Evolutionary conservation across 2,888 invertebrate genomes (phyloP).

Genomic region (Phragmatobia fuliginosa): DNA sequence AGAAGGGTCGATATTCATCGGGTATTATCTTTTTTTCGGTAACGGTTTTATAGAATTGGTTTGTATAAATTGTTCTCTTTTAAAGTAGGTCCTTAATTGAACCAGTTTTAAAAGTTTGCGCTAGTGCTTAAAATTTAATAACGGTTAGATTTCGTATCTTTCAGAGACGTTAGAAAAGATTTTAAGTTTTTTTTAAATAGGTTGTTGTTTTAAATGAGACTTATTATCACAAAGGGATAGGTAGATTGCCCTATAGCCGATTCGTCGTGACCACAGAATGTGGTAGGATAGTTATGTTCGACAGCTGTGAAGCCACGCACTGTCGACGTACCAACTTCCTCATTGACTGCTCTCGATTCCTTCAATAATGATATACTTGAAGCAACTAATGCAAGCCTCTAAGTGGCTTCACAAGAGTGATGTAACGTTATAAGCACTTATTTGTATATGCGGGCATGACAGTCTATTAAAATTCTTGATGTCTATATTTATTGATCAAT

Average conservation of each 20-base stretch:
- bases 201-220: not conserved
- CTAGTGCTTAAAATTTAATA: not conserved
- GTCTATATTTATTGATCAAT: too few relatives aligned
- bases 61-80: too few relatives aligned
- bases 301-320: constrained; percentile 47
- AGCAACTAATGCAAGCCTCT: constrained; percentile 31
- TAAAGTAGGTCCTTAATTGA: not conserved
- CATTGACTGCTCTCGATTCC: constrained; percentile 66
- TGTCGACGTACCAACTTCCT: constrained; percentile 62
- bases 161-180: not conserved
- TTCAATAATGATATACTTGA: constrained; percentile 44
- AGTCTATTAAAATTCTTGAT: not conserved
- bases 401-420: constrained; percentile 36
- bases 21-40: not conserved
- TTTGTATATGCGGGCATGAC: constrained; percentile 13
- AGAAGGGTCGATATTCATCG: not conserved
- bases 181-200: not conserved
- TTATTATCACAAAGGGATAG: constrained; percentile 19
- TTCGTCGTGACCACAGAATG: constrained; percentile 47
- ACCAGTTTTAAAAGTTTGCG: too few relatives aligned
- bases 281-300: constrained; percentile 40
- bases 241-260: not conserved
- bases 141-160: not conserved
- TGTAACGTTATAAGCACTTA: constrained; percentile 29
- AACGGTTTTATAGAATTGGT: not conserved